phyloP scores from a whole-genome alignment of 2,888 invertebrate genomes.

The Sminthurides aquaticus region DNA sequence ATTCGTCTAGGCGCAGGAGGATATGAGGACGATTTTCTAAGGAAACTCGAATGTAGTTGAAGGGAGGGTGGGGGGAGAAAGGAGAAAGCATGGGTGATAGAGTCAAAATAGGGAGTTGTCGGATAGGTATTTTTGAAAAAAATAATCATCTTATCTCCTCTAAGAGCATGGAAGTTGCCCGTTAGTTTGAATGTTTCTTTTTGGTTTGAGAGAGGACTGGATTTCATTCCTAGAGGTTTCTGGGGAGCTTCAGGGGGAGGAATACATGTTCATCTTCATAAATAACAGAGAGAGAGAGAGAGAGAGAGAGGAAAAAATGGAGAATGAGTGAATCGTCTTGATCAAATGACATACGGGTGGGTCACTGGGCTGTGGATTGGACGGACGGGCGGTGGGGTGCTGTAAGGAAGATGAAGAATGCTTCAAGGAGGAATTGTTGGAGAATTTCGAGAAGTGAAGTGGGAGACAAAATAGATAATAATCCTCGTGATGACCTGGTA shows the following conservation, averaged over 20 bases:
- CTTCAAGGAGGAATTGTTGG: background rate
- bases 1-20: too few relatives aligned
- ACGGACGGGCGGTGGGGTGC: too few relatives aligned
- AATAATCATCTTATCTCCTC: background rate
- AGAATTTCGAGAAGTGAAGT: background rate
- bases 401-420: too few relatives aligned
- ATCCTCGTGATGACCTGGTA: slow-evolving; percentile 4
- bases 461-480: slow-evolving; percentile 7
- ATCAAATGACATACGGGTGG: background rate
- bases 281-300: background rate
- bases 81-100: background rate
- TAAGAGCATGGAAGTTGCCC: too few relatives aligned
- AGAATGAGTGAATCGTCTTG: slow-evolving; percentile 4
- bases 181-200: too few relatives aligned
- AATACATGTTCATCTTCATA: slow-evolving; percentile 8
- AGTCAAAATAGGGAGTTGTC: background rate
- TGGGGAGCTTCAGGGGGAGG: background rate
- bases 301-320: background rate
- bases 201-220: too few relatives aligned
- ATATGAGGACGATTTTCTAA: background rate
- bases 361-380: too few relatives aligned
- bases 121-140: too few relatives aligned
- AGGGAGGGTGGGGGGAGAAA: background rate
- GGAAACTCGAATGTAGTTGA: background rate
- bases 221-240: too few relatives aligned